Percentiles rank a stretch among this genome's conserved stretches.
These are phyloP conservation scores for Microplitis demolitor DNA, from an alignment of 1,140 invertebrate genomes.

Conservation along the genomic window DNA sequence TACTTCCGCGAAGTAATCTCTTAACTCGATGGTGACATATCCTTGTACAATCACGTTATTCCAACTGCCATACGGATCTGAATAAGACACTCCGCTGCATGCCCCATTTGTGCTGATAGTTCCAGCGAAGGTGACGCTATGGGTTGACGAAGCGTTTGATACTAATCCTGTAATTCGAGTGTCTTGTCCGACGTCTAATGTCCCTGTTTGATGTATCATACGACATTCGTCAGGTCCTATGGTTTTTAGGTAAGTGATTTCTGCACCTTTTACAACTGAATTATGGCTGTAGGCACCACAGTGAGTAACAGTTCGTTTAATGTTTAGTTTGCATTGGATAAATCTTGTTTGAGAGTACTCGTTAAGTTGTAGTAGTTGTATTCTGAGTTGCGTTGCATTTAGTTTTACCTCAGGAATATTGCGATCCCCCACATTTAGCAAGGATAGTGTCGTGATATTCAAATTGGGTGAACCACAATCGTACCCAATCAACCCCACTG, in stretches of 20 bases:
- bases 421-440: slow-evolving; percentile 25
- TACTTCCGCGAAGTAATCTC: slow-evolving; percentile 2
- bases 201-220: background rate
- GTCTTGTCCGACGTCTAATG: background rate
- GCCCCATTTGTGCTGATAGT: background rate
- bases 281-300: slow-evolving; percentile 35
- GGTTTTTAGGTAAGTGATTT: background rate
- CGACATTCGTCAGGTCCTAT: background rate
- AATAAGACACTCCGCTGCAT: slow-evolving; percentile 17
- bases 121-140: slow-evolving; percentile 11
- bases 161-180: background rate
- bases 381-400: background rate
- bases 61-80: slow-evolving; percentile 24
- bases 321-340: slow-evolving; percentile 31
- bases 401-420: background rate
- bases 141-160: slow-evolving; percentile 10
- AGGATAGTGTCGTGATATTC: slow-evolving; percentile 22
- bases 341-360: slow-evolving; percentile 15
- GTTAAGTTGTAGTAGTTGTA: slow-evolving; percentile 31
- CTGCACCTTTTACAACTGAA: slow-evolving; percentile 13
- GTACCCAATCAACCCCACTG: slow-evolving; percentile 7
- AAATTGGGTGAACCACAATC: slow-evolving; percentile 14
- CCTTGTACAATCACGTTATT: slow-evolving; percentile 23
- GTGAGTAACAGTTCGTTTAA: slow-evolving; percentile 26
- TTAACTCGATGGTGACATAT: background rate